Percentiles rank a stretch among this genome's conserved stretches.
phyloP scores from a whole-genome alignment of 2,797 vertebrate species.

The Phylloscopus collybita region DNA sequence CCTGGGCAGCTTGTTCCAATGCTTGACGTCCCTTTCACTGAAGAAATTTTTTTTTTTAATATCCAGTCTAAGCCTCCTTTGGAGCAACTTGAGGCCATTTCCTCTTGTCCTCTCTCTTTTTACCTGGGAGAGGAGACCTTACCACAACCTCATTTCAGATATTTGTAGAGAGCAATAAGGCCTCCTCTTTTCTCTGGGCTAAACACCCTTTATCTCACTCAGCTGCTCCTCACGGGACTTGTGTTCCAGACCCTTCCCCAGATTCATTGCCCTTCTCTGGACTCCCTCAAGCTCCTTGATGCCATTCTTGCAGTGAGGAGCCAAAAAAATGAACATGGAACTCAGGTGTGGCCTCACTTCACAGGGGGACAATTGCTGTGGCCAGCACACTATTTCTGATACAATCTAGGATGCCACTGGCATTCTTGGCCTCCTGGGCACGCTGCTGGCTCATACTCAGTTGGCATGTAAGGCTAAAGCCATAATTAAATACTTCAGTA shows the following conservation, averaged over 20 bases:
- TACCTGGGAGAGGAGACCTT: not conserved
- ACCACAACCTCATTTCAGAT: not conserved
- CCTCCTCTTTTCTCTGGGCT: too few species aligned
- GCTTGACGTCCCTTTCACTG: not conserved
- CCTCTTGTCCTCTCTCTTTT: not conserved
- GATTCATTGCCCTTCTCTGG: not conserved
- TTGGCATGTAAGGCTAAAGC: not conserved
- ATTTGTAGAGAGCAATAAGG: not conserved
- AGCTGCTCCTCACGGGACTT: not conserved
- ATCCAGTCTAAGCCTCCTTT: not conserved
- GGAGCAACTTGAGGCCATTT: not conserved
- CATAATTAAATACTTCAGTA: constrained; percentile 23
- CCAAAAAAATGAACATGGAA: not conserved
- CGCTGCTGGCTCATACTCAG: not conserved
- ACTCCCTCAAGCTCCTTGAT: accelerated
- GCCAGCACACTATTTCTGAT: not conserved
- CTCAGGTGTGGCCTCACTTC: not conserved
- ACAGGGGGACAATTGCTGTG: too few species aligned
- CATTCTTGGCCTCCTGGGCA: not conserved
- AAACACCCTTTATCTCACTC: not conserved
- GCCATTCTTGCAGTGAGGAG: not conserved
- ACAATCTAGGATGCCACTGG: not conserved
- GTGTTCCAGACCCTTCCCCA: not conserved
- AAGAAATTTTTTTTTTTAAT: not conserved
- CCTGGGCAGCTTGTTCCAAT: not conserved